Evolutionary conservation across 2,888 invertebrate genomes (phyloP), one percentile per base, ranked within the genome.

Genomic region (Drosophila atroscutellata): DNA sequence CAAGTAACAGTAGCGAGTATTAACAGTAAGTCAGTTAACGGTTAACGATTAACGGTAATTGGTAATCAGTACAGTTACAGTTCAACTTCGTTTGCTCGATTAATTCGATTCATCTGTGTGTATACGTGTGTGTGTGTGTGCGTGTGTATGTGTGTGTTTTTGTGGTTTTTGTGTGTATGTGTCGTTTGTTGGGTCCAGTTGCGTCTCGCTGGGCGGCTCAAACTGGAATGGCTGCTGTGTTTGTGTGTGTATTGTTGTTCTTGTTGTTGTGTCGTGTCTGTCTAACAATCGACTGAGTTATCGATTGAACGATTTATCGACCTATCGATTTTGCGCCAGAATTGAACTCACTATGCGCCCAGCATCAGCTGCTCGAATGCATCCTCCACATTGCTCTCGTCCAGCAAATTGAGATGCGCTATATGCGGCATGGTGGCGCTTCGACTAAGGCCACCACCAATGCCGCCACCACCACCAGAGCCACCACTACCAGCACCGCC

Each of bases 321-420:
- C 26, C 15, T 32, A 34, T 75, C 75, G 63, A 58, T 55, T 55
- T 50, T 26, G 37, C 39, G 7, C 6, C 18, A 30, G 5, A n/a
- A 28, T 39, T 28, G 15, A 13, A 42, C 11, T 39, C 49, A 58
- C 34, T 51, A 92, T 39, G 92, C 92, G 75, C 92, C 94, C 94
- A 94, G 94, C 94, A 97, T 97, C 88, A 98, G 95, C 93, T 96
- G 96, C 92, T 98, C 97, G 94, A 98, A 98, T 83, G 97, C 97
- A 94, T 96, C 96, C 92, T 98, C 98, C 72, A 97, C 96, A 93
- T 97, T 97, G 93, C 94, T 95, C 93, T 96, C 97, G 93, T 96
- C 97, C 91, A 95, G 94, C 92, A 95, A 92, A 92, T 95, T 95
- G 61, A 95, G 94, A 89, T 94, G 94, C n/a, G 94, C 93, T 78